These are phyloP conservation scores for Ceyx margarethae DNA, from an alignment of 2,113 vertebrate species.

Conservation along the genomic window DNA sequence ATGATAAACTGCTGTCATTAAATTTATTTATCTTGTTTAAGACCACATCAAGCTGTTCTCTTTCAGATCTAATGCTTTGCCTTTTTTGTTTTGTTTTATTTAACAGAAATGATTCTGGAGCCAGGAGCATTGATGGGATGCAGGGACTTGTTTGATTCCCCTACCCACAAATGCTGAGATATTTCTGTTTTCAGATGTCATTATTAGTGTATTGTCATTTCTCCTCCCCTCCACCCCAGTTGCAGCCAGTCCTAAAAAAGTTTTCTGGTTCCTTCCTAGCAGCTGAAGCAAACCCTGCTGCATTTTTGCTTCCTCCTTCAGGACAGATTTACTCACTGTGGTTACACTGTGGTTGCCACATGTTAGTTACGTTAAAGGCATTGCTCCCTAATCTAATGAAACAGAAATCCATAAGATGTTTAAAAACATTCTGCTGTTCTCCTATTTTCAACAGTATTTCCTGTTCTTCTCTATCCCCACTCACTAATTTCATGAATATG, in stretches of 20 bases:
- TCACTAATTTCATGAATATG: background rate
- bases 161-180: background rate
- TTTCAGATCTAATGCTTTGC: background rate
- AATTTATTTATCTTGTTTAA: background rate
- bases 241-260: background rate
- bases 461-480: background rate
- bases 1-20: background rate
- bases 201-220: conserved; percentile 33
- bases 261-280: background rate
- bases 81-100: background rate
- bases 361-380: conserved; percentile 43
- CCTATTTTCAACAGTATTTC: background rate
- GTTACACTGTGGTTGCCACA: conserved; percentile 49
- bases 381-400: conserved; percentile 25
- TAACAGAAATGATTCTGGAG: background rate
- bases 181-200: conserved; percentile 47
- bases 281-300: conserved; percentile 26
- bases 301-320: conserved; percentile 31
- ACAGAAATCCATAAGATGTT: conserved; percentile 20
- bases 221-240: background rate
- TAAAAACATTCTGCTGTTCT: background rate
- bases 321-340: conserved; percentile 55
- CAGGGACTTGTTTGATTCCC: conserved; percentile 5
- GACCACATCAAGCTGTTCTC: background rate
- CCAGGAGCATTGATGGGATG: background rate